A percentile compares a stretch with the other conserved stretches of the same genome.
Evolutionary conservation across 92 coral and sea anemone species (phyloP).

Genomic region (Porites evermanni): DNA sequence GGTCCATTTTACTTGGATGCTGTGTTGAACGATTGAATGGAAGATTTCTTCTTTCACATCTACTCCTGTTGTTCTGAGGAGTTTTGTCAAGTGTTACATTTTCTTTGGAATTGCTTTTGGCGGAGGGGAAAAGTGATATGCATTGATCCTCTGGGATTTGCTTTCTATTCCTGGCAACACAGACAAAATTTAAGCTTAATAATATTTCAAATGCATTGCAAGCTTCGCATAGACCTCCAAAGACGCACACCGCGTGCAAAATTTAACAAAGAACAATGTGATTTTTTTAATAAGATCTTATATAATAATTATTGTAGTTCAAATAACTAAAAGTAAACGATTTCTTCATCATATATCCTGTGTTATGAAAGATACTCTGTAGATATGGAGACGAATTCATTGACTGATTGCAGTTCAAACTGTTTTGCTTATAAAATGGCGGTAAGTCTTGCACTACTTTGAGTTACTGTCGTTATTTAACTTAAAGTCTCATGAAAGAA

Average conservation of each 20-base stretch:
- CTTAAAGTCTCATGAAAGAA: background rate
- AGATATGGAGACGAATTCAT: background rate
- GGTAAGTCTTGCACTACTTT: no score
- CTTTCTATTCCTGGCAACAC: constrained; percentile 28
- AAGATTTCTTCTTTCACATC: constrained; percentile 23
- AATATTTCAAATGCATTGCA: background rate
- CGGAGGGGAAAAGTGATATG: constrained; percentile 66
- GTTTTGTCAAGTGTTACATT: constrained; percentile 51
- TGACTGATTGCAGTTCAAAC: background rate
- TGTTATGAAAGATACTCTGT: background rate
- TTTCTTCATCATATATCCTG: background rate
- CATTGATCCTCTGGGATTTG: constrained; percentile 48
- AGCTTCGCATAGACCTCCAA: no score
- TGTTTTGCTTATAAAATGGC: no score
- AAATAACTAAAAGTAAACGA: background rate
- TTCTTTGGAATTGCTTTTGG: constrained; percentile 28
- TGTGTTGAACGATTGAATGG: constrained; percentile 6
- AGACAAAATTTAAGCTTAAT: background rate
- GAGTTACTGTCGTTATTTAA: background rate
- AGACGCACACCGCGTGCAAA: background rate
- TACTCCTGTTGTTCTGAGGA: constrained; percentile 38
- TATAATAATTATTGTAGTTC: no score
- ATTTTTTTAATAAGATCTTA: background rate
- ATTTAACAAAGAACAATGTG: background rate
- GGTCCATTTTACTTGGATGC: constrained; percentile 37